These are phyloP conservation scores for Drosophila sordidula DNA, from an alignment of 2,888 invertebrate species.

Conservation along the genomic window DNA sequence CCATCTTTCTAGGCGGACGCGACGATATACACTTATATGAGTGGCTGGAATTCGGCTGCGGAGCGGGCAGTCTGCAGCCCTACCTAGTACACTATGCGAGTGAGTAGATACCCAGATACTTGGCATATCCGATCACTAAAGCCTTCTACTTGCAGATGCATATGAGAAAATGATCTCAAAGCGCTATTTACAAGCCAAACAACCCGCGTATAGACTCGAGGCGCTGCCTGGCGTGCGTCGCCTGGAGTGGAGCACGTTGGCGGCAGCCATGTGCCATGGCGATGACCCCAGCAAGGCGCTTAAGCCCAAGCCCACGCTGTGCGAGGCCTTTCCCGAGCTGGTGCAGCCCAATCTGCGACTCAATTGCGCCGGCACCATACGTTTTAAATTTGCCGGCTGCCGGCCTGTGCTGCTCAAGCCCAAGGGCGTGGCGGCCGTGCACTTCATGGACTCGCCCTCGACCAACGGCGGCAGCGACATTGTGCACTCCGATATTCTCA, in stretches of 20 bases:
- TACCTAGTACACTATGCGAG: constrained; percentile 82
- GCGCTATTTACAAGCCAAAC: constrained; percentile 60
- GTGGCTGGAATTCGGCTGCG: constrained; percentile 83
- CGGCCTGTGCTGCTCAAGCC: constrained; percentile 81
- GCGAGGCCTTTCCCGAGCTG: constrained; percentile 75
- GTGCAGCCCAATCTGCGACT: constrained; percentile 71
- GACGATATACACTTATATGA: constrained; percentile 84
- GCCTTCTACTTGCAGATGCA: constrained; percentile 52
- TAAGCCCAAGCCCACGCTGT: constrained; percentile 67
- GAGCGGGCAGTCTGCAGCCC: constrained; percentile 81
- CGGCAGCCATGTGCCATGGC: constrained; percentile 80
- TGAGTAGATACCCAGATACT: constrained; percentile 41
- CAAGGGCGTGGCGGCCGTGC: constrained; percentile 46
- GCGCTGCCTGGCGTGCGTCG: constrained; percentile 80
- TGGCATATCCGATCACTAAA: not conserved
- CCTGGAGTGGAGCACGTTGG: constrained; percentile 79
- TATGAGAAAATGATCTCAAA: constrained; percentile 72
- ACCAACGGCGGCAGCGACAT: constrained; percentile 56
- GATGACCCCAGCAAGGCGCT: constrained; percentile 81
- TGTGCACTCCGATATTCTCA: constrained; percentile 76
- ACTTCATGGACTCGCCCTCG: constrained; percentile 49
- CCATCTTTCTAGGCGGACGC: constrained; percentile 80
- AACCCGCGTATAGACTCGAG: constrained; percentile 74
- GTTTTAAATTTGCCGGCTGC: constrained; percentile 84
- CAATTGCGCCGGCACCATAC: constrained; percentile 80